These are phyloP conservation scores for Perithous albicinctus DNA, from an alignment of 2,888 invertebrate genomes.

Conservation along the genomic window DNA sequence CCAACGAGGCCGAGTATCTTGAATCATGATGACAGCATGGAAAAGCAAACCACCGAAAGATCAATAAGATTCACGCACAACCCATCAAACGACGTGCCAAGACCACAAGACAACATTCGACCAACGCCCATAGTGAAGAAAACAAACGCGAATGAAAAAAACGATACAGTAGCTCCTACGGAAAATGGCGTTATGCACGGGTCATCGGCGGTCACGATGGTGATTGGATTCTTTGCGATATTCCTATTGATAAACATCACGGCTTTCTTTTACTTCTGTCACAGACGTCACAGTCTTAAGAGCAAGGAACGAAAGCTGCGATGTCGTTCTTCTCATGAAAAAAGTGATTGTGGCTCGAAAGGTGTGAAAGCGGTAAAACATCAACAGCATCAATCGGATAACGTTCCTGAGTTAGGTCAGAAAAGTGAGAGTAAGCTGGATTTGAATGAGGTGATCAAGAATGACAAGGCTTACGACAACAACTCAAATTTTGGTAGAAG, in stretches of 20 bases:
- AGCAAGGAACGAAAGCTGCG: slow-evolving; percentile 85
- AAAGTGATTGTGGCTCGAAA: slow-evolving; percentile 83
- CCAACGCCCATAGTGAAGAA: slow-evolving; percentile 74
- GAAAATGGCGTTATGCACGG: slow-evolving; percentile 84
- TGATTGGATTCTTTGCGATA: slow-evolving; percentile 87
- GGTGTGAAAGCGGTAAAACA: slow-evolving; percentile 79
- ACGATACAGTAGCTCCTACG: slow-evolving; percentile 73
- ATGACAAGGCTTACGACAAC: slow-evolving; percentile 84
- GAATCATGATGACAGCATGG: slow-evolving; percentile 77
- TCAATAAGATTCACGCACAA: slow-evolving; percentile 66
- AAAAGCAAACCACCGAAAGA: slow-evolving; percentile 76
- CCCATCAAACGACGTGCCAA: slow-evolving; percentile 55
- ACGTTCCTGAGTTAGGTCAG: slow-evolving; percentile 85
- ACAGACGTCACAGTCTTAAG: slow-evolving; percentile 88
- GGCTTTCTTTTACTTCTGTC: slow-evolving; percentile 89
- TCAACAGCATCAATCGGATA: slow-evolving; percentile 83
- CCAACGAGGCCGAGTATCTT: slow-evolving; percentile 78
- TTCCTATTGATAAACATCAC: slow-evolving; percentile 91
- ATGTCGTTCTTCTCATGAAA: slow-evolving; percentile 85
- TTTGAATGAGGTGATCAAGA: slow-evolving; percentile 82
- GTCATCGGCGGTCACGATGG: slow-evolving; percentile 83
- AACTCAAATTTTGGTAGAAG: slow-evolving; percentile 86
- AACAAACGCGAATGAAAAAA: slow-evolving; percentile 72
- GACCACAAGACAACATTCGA: slow-evolving; percentile 40
- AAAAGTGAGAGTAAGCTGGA: slow-evolving; percentile 85